Evolutionary conservation across 2,888 invertebrate species (phyloP), one percentile per base, ranked within the genome.

Genomic region (Cancer borealis): DNA sequence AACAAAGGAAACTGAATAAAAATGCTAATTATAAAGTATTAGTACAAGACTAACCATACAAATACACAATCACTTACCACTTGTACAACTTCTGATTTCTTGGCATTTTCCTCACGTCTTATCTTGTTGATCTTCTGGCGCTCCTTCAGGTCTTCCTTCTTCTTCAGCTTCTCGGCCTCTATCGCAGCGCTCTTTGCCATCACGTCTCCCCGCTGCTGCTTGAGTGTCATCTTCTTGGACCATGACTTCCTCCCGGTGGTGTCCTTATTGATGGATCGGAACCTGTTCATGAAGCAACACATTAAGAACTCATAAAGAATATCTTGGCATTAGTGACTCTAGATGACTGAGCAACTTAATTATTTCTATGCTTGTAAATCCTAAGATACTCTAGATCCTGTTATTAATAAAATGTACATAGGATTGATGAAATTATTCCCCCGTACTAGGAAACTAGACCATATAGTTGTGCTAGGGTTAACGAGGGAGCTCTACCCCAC

Each of bases 81-180:
- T 93, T 94, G 94, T 12, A 94, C 94, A 60, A 94, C 49, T n/a
- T 94, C 94, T 3, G 94, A 46, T 54, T 94, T 94, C 49, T 30
- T 92, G 45, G 91, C 94, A 88, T 94, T 94, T 66, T 94, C 94
- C 45, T 93, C 94, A 0, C 91, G 49, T 14, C 93, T 87, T 21
- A 91, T 73, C 39, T 91, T 92, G 88, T 94, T 94, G 60, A 94
- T 17, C 47, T 30, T 54, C 92, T 92, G 94, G 30, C 94, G 87
- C 5, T 93, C 91, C 73, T 54, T 91, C 21, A 94, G 45, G n/a
- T 92, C 88, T n/a, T 91, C 91, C 21, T 54, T 87, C 90, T 94
- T 94, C 93, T n/a, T n/a, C 47, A 88, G 92, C 45, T 93, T 94
- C 79, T 91, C 94, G 10, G 88, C 92, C 54, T 73, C 49, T 0